Evolutionary conservation across 2,113 vertebrate genomes (phyloP), one percentile per base, ranked within the genome.

Genomic region (Chloroceryle aenea): DNA sequence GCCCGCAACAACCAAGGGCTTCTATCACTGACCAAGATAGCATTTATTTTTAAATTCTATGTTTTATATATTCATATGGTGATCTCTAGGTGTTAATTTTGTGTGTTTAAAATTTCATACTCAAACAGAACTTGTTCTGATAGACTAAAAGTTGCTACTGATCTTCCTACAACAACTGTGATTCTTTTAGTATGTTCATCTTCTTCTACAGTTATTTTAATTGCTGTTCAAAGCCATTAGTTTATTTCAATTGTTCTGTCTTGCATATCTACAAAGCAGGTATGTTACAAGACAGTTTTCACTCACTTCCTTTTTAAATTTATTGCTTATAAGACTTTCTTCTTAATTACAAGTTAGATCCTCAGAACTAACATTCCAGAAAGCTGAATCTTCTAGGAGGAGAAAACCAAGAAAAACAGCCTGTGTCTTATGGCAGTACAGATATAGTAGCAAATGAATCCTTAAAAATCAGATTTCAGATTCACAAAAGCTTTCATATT

Each of bases 91-190:
- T 81, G 93, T 97, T 97, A 95, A 98, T 98, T 97, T 88, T 81
- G 48, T 94, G 86, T 98, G 96, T 97, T 98, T 98, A 98, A 98
- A 98, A 96, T 98, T 98, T 98, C 90, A 98, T 98, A 97, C 63
- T 96, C 83, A 95, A 97, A 94, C 85, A 92, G 83, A 95, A 97
- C 92, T 82, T 97, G 73, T 91, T 95, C 86, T 97, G 95, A 95
- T 97, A 96, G 93, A 98, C 97, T 97, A 97, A 97, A 97, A 93
- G 45, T 93, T 97, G 87, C 74, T 77, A 94, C 29, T 62, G 40
- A 82, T 89, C 89, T 89, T 95, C 95, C 92, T 95, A 94, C 92
- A 94, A 88, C 48, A 92, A 87, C n/a, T 92, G 90, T 89, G 93
- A 89, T 93, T 94, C 85, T 96, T 97, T 80, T 93, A 43, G 36